These are phyloP conservation scores for Hippopotamus amphibius DNA, from an alignment of 2,113 vertebrate genomes.

Conservation along the genomic window DNA sequence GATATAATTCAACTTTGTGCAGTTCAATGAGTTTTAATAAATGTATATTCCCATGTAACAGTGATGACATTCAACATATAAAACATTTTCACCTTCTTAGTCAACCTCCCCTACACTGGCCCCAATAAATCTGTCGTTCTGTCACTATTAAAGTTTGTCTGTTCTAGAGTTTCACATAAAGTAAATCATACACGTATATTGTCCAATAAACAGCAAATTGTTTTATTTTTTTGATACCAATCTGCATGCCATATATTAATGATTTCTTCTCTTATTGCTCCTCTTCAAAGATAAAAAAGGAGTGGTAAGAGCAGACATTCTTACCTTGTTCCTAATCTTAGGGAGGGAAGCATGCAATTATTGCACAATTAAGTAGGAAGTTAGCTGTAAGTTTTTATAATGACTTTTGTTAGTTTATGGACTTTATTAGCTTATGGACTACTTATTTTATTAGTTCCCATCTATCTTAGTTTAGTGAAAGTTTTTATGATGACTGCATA, in stretches of 20 bases:
- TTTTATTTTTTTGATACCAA: neutral
- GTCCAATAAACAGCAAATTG: neutral
- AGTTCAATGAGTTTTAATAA: neutral
- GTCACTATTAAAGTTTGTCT: neutral
- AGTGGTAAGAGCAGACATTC: neutral
- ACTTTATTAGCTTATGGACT: neutral
- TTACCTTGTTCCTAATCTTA: neutral
- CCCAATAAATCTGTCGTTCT: neutral
- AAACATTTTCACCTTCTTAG: neutral
- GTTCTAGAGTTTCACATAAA: conserved; percentile 1
- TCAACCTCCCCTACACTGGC: neutral
- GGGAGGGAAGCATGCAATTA: neutral
- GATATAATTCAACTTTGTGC: neutral
- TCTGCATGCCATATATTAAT: neutral
- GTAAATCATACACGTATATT: neutral
- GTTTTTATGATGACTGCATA: neutral
- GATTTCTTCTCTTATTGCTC: neutral
- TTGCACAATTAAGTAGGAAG: neutral
- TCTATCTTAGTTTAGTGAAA: neutral
- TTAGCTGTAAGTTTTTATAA: neutral
- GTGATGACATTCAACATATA: neutral
- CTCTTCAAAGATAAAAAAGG: neutral
- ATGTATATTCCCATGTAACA: neutral
- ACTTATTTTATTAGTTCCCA: too few species aligned
- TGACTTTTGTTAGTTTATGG: neutral